Evolutionary conservation across 2,797 vertebrate genomes (phyloP).

Genomic region (Coracias cyanogaster): DNA sequence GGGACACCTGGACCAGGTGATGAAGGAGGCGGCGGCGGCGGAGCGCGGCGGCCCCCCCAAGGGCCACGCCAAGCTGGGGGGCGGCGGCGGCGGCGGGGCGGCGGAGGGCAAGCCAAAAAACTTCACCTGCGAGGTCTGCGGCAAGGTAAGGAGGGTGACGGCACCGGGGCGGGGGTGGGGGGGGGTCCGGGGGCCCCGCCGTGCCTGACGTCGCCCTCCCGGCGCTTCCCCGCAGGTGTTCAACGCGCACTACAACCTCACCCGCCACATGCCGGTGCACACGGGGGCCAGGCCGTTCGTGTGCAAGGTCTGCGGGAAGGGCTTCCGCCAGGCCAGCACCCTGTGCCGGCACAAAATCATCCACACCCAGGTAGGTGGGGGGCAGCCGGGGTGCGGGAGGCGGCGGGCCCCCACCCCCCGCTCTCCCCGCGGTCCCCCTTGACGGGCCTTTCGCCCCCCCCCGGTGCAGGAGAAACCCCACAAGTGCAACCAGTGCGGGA

Average conservation of each 20-base stretch:
- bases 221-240: conserved; percentile 83
- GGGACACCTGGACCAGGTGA: conserved; percentile 93
- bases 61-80: conserved; percentile 83
- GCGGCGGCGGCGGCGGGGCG: conserved; percentile 72
- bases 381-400: neutral
- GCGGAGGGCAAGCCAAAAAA: conserved; percentile 93
- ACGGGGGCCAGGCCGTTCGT: conserved; percentile 90
- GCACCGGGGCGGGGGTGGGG: neutral
- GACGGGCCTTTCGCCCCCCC: conserved; percentile 1
- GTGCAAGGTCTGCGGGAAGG: conserved; percentile 91
- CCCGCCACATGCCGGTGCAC: conserved; percentile 90
- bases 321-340: conserved; percentile 90
- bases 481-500: conserved; percentile 91
- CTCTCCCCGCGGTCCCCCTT: neutral
- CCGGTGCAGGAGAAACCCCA: conserved; percentile 88
- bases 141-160: conserved; percentile 85
- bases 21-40: conserved; percentile 89
- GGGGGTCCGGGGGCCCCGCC: neutral
- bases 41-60: conserved; percentile 85
- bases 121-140: conserved; percentile 97
- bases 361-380: conserved; percentile 87
- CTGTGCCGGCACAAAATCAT: conserved; percentile 91
- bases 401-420: neutral
- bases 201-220: conserved; percentile 19
- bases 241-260: conserved; percentile 90